Conservation (phyloP, 2,888 invertebrate species). For the Chaetoderma sp. region DNA sequence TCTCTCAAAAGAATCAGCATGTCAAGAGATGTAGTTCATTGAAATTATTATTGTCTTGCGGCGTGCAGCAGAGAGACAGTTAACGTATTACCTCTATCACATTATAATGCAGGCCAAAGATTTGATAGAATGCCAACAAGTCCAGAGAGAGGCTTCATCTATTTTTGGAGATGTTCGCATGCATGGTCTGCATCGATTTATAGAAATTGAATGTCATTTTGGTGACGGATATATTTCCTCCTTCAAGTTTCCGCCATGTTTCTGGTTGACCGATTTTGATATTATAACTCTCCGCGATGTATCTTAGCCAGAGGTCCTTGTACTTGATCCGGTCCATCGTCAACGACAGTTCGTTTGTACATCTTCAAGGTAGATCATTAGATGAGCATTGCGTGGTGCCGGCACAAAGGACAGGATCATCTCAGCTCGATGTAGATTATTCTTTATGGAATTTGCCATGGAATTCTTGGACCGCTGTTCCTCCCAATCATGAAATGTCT, state of each 20-base stretch:
- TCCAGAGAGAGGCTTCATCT: constrained; percentile 3
- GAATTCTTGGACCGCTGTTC: constrained; percentile 21
- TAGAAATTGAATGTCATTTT: constrained; percentile 12
- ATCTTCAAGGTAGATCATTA: too few species aligned
- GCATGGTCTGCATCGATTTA: constrained; percentile 29
- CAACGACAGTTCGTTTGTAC: too few species aligned
- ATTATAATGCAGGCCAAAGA: too few species aligned
- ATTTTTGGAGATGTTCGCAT: constrained; percentile 28
- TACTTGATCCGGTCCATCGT: constrained; percentile 24
- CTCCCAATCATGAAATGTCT: constrained; percentile 17
- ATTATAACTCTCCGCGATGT: constrained; percentile 21
- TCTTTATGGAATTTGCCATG: constrained; percentile 28
- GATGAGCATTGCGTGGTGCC: constrained; percentile 25
- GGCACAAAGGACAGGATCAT: constrained; percentile 29
- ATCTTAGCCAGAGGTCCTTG: constrained; percentile 13
- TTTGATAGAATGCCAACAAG: too few species aligned
- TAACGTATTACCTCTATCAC: too few species aligned
- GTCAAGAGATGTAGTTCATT: too few species aligned
- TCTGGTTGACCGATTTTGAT: constrained; percentile 10
- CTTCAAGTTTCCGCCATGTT: constrained; percentile 7
- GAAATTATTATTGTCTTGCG: too few species aligned
- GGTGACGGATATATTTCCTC: constrained; percentile 8
- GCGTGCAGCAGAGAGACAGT: too few species aligned
- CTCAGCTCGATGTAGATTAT: constrained; percentile 29
- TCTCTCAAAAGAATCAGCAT: too few species aligned